Percentiles rank a stretch among this genome's conserved stretches.
Conservation (phyloP, 2,113 vertebrate species). For the Sapayoa aenigma region DNA sequence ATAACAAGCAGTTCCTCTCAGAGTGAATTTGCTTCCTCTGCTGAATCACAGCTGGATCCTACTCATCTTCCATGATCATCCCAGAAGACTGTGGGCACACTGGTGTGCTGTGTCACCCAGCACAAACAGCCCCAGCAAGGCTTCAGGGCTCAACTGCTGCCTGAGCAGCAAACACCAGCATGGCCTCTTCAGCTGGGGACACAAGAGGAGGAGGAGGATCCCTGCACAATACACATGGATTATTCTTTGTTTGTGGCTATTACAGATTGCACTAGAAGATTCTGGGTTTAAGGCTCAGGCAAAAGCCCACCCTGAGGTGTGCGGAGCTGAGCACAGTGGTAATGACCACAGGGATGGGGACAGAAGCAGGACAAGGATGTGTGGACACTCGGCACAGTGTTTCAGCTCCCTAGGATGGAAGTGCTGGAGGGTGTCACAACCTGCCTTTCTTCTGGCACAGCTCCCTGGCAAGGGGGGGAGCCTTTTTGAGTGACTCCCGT, state of each 20-base stretch:
- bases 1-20: background rate
- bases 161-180: background rate
- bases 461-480: fast-evolving
- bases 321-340: background rate
- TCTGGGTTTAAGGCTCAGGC: background rate
- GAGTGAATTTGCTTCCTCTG: background rate
- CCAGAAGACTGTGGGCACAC: background rate
- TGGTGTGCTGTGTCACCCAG: background rate
- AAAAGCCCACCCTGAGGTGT: background rate
- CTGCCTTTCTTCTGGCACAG: background rate
- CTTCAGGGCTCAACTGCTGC: background rate
- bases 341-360: background rate
- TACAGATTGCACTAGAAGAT: background rate
- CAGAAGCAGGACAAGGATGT: background rate
- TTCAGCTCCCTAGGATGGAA: background rate
- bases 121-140: background rate
- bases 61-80: background rate
- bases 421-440: background rate
- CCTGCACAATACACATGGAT: background rate
- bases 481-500: background rate
- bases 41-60: background rate
- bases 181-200: fast-evolving
- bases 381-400: background rate
- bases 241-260: background rate
- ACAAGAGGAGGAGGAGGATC: background rate